Conservation (phyloP, 2,113 vertebrate genomes). For the Bos indicus region DNA sequence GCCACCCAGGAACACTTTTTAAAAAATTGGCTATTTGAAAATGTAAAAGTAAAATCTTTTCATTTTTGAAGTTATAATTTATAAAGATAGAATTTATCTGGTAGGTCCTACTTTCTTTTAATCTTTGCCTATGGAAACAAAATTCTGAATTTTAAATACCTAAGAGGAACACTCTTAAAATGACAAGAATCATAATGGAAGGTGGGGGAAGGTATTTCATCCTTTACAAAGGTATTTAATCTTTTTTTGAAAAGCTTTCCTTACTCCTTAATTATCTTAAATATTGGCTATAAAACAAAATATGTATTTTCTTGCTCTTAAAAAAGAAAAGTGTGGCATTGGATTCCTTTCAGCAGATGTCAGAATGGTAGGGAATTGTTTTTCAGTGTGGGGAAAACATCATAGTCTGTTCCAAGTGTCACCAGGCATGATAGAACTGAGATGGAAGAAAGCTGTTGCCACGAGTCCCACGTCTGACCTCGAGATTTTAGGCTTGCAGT, state of each 20-base stretch:
- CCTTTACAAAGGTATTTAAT: background rate
- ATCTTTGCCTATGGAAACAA: background rate
- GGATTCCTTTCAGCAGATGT: conserved; percentile 29
- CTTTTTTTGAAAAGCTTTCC: background rate
- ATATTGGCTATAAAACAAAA: conserved; percentile 25
- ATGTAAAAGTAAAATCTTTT: background rate
- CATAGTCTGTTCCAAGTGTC: background rate
- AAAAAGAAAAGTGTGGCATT: background rate
- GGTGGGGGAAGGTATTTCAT: background rate
- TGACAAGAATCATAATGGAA: background rate
- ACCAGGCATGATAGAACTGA: rapidly evolving
- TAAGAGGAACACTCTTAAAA: background rate
- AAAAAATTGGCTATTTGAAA: background rate
- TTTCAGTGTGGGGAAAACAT: conserved; percentile 12
- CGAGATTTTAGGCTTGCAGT: background rate
- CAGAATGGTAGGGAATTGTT: background rate
- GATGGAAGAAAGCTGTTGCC: background rate
- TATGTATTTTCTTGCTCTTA: conserved; percentile 10
- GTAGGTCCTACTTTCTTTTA: background rate
- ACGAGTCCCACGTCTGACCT: background rate
- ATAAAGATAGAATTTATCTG: background rate
- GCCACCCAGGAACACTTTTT: background rate
- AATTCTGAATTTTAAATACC: background rate
- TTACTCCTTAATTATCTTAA: background rate
- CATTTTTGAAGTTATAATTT: background rate